Base-by-base conservation (phyloP, 1,140 invertebrate species). In the Heliconius melpomene region DNA sequence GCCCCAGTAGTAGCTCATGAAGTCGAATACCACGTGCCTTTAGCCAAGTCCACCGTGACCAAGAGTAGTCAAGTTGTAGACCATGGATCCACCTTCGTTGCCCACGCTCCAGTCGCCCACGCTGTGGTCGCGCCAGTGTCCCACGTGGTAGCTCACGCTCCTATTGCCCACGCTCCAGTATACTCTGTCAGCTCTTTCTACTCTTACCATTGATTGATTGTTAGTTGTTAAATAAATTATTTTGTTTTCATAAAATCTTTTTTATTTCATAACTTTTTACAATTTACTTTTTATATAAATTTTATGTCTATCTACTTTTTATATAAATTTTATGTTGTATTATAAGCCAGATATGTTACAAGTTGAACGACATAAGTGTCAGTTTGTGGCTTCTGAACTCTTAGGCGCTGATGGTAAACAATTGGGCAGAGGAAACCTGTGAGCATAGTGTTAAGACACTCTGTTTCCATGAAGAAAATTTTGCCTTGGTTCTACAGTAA, bases 41-140 rank as follows among this genome's bases (percentile, higher is more conserved):
- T 83, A 11, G 81, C 85, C 1, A 90, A 93, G 75, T 88, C 88
- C 3, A 89, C 89, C 1, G 86, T 93, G 18, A 90, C 93, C 40
- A 89, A 92, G 77, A 89, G 84, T 82, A 91, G 85, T 79, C 87
- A 92, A 60, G 83, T 91, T 57, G 86, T 93, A 72, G 90, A 94
- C 88, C 88, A 94, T 76, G 87, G 89, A 13, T 78, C 84, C 9
- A 84, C 89, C 20, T 40, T 82, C 26, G 76, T 95, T 16, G 84
- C 91, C 70, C 88, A 95, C 74, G 83, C 92, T 74, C 87, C 88
- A 0, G 84, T 89, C 9, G 79, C 86, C n/a, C 84, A 82, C 72
- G 75, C 79, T 2, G 75, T 84, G 2, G 50, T 52, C 75, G 83
- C 92, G 74, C 87, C 88, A 0, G 84, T 89, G 5, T 78, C 86